Evolutionary conservation across 2,797 vertebrate species (phyloP), one percentile per base, ranked within the genome.

Genomic region (Eulemur coronatus): DNA sequence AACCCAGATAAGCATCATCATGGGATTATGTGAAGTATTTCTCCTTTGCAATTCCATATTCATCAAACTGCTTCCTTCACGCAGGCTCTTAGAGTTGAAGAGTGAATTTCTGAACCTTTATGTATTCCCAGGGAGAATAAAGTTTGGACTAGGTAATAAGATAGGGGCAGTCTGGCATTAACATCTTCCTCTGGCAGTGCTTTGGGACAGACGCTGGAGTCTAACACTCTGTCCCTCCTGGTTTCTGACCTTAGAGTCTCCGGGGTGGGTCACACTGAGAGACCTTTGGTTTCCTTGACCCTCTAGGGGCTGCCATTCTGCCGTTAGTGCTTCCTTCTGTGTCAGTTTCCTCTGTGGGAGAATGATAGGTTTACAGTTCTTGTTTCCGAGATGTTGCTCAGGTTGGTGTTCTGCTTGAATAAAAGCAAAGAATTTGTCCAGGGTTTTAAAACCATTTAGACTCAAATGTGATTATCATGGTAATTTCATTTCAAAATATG

Each of bases 11-110:
- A 52, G 12, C 46, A 46, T 85, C 61, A 18, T 91, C 90, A 69
- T 88, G 35, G 30, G 76, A 50, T 84, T 65, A 46, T 55, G 22
- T 82, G 86, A 94, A 76, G 6, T 15, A 0, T 97, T 98, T 95
- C 92, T 95, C 69, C 91, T 97, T 73, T 86, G 38, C 88, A 76
- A 69, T 55, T 96, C 94, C 91, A 55, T 95, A 50, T 90, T 96
- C 98, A 96, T 98, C 84, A 76, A 11, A 22, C 96, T 35, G 41
- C 91, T 90, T 90, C 93, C 91, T 96, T 2, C 95, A 93, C 87
- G 85, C 87, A 85, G 96, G 67, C 78, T 89, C 1, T 96, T 79
- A 8, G 0, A 52, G 33, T 89, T 94, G 78, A 41, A 80, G 72
- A 80, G 81, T 87, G 14, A 86, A 63, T 89, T 80, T 95, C 80